These are phyloP conservation scores for Rhea pennata DNA, from an alignment of 2,113 vertebrate genomes.

Conservation along the genomic window DNA sequence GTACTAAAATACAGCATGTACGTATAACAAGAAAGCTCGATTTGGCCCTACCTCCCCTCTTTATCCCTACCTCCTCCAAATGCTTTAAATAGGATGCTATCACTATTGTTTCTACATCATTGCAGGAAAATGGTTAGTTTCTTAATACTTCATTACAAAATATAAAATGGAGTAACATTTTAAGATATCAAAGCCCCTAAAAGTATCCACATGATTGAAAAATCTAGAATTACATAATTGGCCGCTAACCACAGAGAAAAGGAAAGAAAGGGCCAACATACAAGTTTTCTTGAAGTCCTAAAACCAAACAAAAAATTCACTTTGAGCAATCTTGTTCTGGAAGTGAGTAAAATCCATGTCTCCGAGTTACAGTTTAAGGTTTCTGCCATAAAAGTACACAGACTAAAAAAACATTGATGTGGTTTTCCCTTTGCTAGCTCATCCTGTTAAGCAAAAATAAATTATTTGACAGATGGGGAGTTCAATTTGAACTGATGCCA, in stretches of 20 bases:
- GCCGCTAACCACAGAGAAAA: not conserved
- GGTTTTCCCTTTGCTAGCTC: not conserved
- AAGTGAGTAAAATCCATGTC: rapidly evolving
- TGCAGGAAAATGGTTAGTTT: not conserved
- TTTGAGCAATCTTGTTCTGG: not conserved
- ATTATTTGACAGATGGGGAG: not conserved
- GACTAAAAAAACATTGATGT: not conserved
- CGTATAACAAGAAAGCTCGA: slow-evolving; percentile 1
- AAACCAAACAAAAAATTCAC: not conserved
- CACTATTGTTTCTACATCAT: slow-evolving; percentile 41
- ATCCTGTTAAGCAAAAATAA: not conserved
- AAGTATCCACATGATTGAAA: slow-evolving; percentile 38
- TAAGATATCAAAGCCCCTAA: not conserved
- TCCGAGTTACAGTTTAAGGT: not conserved
- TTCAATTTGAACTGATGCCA: not conserved
- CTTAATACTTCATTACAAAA: slow-evolving; percentile 24
- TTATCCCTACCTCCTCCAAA: not conserved
- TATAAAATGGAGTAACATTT: too few species aligned
- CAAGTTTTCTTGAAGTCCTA: not conserved
- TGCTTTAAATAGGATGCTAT: slow-evolving; percentile 36
- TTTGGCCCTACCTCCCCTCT: slow-evolving; percentile 20
- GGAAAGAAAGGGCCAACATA: not conserved
- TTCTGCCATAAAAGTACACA: not conserved
- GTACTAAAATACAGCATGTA: not conserved
- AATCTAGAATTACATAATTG: not conserved